Evolutionary conservation across 2,797 vertebrate genomes (phyloP).

Genomic region (Chelonia mydas): DNA sequence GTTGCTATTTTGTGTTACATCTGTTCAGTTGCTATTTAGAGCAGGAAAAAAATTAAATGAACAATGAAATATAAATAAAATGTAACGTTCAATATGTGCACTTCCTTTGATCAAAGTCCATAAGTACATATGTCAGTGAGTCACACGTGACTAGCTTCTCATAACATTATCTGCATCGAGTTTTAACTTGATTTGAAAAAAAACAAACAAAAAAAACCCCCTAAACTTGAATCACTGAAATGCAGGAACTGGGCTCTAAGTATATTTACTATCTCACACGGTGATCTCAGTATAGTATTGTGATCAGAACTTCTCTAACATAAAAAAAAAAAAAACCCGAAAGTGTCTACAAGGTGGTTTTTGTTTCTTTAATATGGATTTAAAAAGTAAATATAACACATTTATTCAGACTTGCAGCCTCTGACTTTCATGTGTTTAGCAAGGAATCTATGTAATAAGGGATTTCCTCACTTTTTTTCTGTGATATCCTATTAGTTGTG

Average conservation of each 20-base stretch:
- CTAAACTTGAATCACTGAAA: not conserved
- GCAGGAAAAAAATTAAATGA: not conserved
- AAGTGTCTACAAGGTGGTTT: not conserved
- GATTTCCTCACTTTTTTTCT: constrained; percentile 46
- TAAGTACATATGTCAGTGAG: not conserved
- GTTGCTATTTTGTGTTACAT: not conserved
- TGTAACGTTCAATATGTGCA: not conserved
- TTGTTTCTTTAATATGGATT: not conserved
- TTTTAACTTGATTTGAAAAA: not conserved
- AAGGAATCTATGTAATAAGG: constrained; percentile 48
- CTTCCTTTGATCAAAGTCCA: constrained; percentile 69
- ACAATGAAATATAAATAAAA: not conserved
- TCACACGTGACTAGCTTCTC: constrained; percentile 30
- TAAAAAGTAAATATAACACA: not conserved
- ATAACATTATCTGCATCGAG: not conserved
- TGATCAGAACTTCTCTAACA: not conserved
- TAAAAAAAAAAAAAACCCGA: no score
- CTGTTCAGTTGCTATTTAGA: not conserved
- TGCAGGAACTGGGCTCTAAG: not conserved
- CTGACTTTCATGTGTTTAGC: constrained; percentile 38
- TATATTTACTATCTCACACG: rapidly evolving
- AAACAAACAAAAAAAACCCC: not conserved
- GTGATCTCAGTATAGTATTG: not conserved
- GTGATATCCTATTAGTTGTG: constrained; percentile 19
- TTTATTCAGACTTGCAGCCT: constrained; percentile 70